A percentile compares a stretch with the other conserved stretches of the same genome.
These are phyloP conservation scores for Paralichthys olivaceus DNA, from an alignment of 2,113 vertebrate genomes.

Conservation along the genomic window DNA sequence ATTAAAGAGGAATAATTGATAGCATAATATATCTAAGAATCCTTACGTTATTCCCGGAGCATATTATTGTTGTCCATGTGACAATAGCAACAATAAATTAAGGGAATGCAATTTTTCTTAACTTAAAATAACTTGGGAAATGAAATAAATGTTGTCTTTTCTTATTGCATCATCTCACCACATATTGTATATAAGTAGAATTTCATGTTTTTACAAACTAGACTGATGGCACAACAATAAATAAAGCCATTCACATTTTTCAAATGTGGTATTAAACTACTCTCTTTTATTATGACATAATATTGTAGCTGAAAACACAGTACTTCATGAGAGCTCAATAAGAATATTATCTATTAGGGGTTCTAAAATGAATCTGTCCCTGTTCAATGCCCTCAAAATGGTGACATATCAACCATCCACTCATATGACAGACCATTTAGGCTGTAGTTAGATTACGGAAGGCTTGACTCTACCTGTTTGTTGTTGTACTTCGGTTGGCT, in stretches of 20 bases:
- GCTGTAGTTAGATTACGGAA: conserved; percentile 57
- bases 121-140: neutral
- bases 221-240: neutral
- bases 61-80: neutral
- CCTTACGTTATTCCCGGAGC: neutral
- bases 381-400: conserved; percentile 9
- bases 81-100: neutral
- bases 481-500: conserved; percentile 96
- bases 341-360: neutral
- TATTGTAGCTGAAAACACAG: neutral
- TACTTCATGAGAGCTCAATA: neutral
- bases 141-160: neutral
- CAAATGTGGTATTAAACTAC: neutral
- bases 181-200: neutral
- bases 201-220: conserved; percentile 15
- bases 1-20: conserved; percentile 3
- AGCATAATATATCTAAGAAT: neutral
- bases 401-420: conserved; percentile 4
- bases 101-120: neutral
- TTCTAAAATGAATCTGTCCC: neutral
- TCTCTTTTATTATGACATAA: neutral
- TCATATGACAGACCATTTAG: conserved; percentile 48
- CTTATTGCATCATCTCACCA: neutral
- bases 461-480: conserved; percentile 93
- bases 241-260: conserved; percentile 1